phyloP scores from a whole-genome alignment of 2,888 invertebrate genomes.

The Cordilura impudica region DNA sequence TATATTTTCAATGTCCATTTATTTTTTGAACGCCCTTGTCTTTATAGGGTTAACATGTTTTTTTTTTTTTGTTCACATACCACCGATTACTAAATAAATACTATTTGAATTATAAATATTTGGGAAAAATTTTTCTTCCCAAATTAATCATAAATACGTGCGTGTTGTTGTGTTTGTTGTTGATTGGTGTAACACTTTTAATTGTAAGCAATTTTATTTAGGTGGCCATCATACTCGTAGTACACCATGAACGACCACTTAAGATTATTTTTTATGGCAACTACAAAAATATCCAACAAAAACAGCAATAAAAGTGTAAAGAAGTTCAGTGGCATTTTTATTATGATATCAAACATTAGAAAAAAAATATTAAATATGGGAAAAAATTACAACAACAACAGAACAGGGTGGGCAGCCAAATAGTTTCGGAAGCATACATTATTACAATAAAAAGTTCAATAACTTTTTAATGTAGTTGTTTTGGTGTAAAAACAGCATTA shows the following conservation, averaged over 20 bases:
- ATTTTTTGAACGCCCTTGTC: not conserved
- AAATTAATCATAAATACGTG: not conserved
- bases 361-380: not conserved
- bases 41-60: not conserved
- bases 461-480: conserved; percentile 8
- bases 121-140: not conserved
- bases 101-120: not conserved
- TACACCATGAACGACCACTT: not conserved
- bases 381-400: not conserved
- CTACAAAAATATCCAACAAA: not conserved
- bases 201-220: not conserved
- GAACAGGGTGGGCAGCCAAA: not conserved
- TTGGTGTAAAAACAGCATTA: not conserved
- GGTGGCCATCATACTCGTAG: not conserved
- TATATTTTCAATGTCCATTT: not conserved
- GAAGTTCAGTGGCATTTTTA: conserved; percentile 47
- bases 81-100: too few relatives aligned
- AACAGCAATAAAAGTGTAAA: not conserved
- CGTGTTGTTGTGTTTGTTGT: not conserved
- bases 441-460: conserved; percentile 23
- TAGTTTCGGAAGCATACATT: not conserved
- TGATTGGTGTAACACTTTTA: not conserved
- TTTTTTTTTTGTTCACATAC: not conserved
- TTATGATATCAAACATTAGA: not conserved
- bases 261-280: not conserved